phyloP scores from a whole-genome alignment of 2,797 vertebrate species.

The Garrulus glandarius region DNA sequence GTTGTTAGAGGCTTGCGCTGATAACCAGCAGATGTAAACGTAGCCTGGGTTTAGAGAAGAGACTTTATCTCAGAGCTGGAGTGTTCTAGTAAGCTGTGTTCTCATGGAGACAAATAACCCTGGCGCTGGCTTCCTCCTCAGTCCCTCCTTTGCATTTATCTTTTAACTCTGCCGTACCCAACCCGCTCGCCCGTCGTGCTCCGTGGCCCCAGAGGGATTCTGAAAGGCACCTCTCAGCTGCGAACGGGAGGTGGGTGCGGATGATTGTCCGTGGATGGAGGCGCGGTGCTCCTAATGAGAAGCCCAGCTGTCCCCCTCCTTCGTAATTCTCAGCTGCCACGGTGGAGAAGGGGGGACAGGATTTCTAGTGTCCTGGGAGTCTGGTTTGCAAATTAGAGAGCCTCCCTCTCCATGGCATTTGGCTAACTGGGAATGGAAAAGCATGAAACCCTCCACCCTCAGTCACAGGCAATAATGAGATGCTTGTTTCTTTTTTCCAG shows the following conservation, averaged over 20 bases:
- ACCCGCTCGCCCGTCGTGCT: neutral
- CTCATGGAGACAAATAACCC: neutral
- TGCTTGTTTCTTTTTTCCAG: neutral
- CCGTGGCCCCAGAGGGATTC: neutral
- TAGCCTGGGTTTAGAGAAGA: neutral
- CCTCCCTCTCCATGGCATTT: neutral
- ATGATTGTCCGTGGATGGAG: neutral
- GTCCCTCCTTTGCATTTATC: neutral
- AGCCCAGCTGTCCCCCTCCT: conserved; percentile 42
- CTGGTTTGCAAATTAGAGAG: conserved; percentile 29
- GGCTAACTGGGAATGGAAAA: neutral
- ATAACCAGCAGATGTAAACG: neutral
- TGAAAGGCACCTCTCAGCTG: neutral
- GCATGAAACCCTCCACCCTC: neutral
- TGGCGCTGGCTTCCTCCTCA: neutral
- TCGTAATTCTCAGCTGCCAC: conserved; percentile 36
- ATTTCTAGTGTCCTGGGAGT: neutral
- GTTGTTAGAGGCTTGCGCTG: neutral
- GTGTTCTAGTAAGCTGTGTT: neutral
- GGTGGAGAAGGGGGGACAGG: neutral
- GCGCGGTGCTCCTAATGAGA: neutral
- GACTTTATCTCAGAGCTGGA: neutral
- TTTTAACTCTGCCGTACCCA: neutral
- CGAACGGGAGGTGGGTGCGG: neutral
- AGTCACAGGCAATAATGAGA: neutral